Base-by-base conservation (phyloP, 2,113 vertebrate genomes). In the Nansenia antarctica region DNA sequence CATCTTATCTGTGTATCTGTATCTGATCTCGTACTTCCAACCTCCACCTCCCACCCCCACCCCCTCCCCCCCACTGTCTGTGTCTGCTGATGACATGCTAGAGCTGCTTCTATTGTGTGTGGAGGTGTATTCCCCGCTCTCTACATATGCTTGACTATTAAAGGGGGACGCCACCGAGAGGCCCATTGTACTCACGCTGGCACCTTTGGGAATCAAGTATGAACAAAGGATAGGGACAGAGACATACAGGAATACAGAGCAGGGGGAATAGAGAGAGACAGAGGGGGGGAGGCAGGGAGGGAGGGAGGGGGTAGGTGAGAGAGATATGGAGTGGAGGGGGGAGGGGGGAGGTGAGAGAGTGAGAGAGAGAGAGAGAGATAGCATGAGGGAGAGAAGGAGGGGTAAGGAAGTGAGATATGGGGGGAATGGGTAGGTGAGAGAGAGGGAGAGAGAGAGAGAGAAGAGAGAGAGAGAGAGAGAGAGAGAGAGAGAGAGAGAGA, bases 181-280 rank as follows among this genome's bases (percentile, higher is more conserved):
- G 42, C 47, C 72, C 20, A 72, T 69, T 75, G 74, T 70, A 45
- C 78, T 68, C 15, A n/a, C n/a, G 29, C 47, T 67, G 34, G 57
- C 66, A 81, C 81, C 85, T 82, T 69, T 80, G 85, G 83, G 82
- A 88, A 85, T 89, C 78, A 82, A 72, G 80, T 80, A 78, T 80
- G 79, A 89, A 90, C 84, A 90, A 88, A 88, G 82, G 73, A 67
- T 31, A 59, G 9, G 32, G 62, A 57, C 65, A 52, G 18, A 60
- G 24, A 52, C 58, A 15, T 18, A 24, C 15, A 65, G 67, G 73
- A 68, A 54, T 62, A 62, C 69, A 15, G 57, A 32, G 26, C 37
- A 26, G 27, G 22, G 22, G 65, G 35, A 29, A 18, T 11, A 6
- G 34, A 18, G 12, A 4, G 62, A 22, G 29, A 6, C 27, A 18